phyloP scores from a whole-genome alignment of 2,888 invertebrate genomes.

The Hemithea aestivaria region DNA sequence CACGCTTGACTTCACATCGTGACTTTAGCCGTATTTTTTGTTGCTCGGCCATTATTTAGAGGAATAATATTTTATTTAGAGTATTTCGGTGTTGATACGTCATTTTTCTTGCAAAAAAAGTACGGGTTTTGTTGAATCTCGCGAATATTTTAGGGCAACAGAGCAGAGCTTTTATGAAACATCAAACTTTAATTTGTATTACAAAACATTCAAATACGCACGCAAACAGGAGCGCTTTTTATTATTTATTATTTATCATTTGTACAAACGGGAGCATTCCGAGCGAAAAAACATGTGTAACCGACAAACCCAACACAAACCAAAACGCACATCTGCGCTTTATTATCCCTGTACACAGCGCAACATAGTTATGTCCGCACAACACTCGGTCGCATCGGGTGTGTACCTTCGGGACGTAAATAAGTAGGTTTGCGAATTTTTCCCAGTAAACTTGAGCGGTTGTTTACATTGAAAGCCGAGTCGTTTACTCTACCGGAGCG shows the following conservation, averaged over 20 bases:
- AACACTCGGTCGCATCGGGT: slow-evolving; percentile 34
- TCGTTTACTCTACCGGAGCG: slow-evolving; percentile 62
- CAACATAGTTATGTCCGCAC: slow-evolving; percentile 36
- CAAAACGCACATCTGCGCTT: slow-evolving; percentile 26
- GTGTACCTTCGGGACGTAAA: slow-evolving; percentile 64
- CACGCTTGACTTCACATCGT: slow-evolving; percentile 51
- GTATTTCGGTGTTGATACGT: slow-evolving; percentile 13
- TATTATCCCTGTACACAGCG: slow-evolving; percentile 27
- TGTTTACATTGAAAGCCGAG: slow-evolving; percentile 72
- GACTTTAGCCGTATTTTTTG: slow-evolving; percentile 48
- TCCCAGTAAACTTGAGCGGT: slow-evolving; percentile 67
- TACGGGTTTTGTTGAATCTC: too few relatives aligned
- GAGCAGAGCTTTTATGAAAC: too few relatives aligned
- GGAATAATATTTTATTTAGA: slow-evolving; percentile 25
- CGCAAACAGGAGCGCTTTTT: too few relatives aligned
- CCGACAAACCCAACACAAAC: slow-evolving; percentile 12
- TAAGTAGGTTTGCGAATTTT: slow-evolving; percentile 73
- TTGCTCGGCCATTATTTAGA: slow-evolving; percentile 45
- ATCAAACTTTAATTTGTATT: too few relatives aligned
- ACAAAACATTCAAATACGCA: too few relatives aligned
- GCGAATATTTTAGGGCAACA: too few relatives aligned
- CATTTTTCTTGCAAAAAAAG: slow-evolving; percentile 26
- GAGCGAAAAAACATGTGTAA: slow-evolving; percentile 1
- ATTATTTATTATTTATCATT: too few relatives aligned
- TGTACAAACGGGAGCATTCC: too few relatives aligned